Base-by-base conservation (phyloP, 2,888 invertebrate species). In the Pachycephus smyrnensis region DNA sequence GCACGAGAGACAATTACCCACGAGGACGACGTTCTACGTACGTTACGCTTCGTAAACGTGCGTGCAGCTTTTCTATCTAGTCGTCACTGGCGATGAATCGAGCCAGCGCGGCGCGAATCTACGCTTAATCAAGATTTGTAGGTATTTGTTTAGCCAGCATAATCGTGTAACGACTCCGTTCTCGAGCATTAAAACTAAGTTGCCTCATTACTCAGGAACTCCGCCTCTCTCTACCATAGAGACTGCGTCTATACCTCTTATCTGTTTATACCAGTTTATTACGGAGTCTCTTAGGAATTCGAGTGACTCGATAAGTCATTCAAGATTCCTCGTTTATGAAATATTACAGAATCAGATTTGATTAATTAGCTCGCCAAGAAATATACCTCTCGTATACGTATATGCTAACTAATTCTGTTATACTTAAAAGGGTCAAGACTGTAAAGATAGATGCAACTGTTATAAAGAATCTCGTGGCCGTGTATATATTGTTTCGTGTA, bases 101-200 rank as follows among this genome's bases (percentile, higher is more conserved):
- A 55, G 55, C 55, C 55, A 9, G 9, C 55, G 23, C 55, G 55
- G 55, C 55, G 55, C 55, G 55, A 55, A 55, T 23, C 23, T 55
- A 55, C 55, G 55, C 23, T 55, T 55, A 55, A 55, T 55, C 55
- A 55, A 55, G 55, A 23, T 55, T 55, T 87, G 86, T 87, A 87
- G 84, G 86, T 88, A 88, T 88, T 88, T 88, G 88, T 86, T 87
- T 85, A 85, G 84, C 84, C 84, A 82, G 86, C 82, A 84, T 86
- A 86, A 87, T 87, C 87, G 82, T 84, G 83, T 83, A 81, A 84
- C 82, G 81, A 82, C 81, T 82, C 81, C 84, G 84, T 85, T 81
- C 82, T 82, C 82, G 82, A 83, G 87, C 86, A 88, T 88, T 88
- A 89, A 89, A 88, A 88, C 87, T 86, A 88, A 86, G 86, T 88